Percentiles rank a stretch among this genome's conserved stretches.
Evolutionary conservation across 2,888 invertebrate species (phyloP).

Genomic region (Pachymerium ferrugineum): DNA sequence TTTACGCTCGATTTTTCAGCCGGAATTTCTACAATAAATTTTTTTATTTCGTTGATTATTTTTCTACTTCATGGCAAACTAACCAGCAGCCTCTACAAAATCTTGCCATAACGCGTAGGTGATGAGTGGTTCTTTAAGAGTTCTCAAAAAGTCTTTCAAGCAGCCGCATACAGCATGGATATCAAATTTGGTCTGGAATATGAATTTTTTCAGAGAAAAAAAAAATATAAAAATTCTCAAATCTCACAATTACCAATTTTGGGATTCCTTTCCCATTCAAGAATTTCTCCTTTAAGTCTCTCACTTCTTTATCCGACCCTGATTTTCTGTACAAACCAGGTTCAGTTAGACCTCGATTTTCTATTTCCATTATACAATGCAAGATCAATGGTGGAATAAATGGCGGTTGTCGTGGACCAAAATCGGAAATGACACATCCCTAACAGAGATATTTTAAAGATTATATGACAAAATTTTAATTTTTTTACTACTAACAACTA

Average conservation of each 20-base stretch:
- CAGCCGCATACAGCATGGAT: constrained; percentile 87
- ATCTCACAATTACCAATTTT: constrained; percentile 59
- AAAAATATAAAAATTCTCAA: too few species aligned
- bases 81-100: constrained; percentile 65
- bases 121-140: constrained; percentile 81
- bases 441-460: too few species aligned
- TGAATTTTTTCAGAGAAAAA: too few species aligned
- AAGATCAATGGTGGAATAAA: constrained; percentile 92
- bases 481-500: too few species aligned
- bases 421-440: constrained; percentile 61
- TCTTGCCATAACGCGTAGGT: constrained; percentile 74
- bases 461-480: too few species aligned
- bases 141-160: constrained; percentile 87
- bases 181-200: constrained; percentile 55
- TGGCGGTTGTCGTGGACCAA: constrained; percentile 74
- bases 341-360: constrained; percentile 76
- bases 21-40: too few species aligned
- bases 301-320: constrained; percentile 82
- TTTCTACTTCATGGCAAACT: too few species aligned
- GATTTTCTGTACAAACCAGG: constrained; percentile 88
- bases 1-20: too few species aligned
- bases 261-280: constrained; percentile 79
- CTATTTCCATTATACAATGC: constrained; percentile 91
- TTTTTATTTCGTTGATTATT: too few species aligned
- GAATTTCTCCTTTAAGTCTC: constrained; percentile 69